Evolutionary conservation across 2,113 vertebrate species (phyloP).

Genomic region (Machaerirhynchus nigripectus): DNA sequence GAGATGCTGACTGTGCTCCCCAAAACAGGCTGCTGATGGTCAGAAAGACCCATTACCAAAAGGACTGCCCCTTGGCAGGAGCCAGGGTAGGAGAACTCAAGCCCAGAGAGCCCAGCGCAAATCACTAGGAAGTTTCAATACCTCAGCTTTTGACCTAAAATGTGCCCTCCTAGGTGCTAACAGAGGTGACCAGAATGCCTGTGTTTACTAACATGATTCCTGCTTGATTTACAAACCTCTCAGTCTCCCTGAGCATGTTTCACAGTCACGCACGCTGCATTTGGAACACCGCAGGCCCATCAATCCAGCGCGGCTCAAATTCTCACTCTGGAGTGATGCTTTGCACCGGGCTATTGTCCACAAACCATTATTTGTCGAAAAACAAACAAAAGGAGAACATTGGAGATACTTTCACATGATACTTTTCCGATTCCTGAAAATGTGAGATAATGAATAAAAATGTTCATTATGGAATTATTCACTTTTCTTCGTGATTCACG

Average conservation of each 20-base stretch:
- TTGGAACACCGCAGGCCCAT: background rate
- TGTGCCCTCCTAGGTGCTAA: background rate
- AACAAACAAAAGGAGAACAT: slow-evolving; percentile 69
- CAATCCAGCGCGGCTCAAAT: background rate
- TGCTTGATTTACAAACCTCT: background rate
- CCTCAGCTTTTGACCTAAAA: background rate
- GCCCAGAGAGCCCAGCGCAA: background rate
- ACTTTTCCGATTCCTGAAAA: slow-evolving; percentile 76
- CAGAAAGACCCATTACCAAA: background rate
- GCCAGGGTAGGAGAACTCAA: background rate
- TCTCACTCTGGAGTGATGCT: background rate
- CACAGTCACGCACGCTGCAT: background rate
- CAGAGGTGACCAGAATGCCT: background rate
- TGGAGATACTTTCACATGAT: slow-evolving; percentile 27
- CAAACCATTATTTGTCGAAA: slow-evolving; percentile 69
- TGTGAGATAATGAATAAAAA: slow-evolving; percentile 90
- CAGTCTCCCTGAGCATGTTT: background rate
- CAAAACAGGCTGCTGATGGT: background rate
- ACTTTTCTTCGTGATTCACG: slow-evolving; percentile 92
- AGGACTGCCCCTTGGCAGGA: background rate
- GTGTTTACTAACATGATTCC: background rate
- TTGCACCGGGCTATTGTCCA: slow-evolving; percentile 45
- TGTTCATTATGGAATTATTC: slow-evolving; percentile 94
- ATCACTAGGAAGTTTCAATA: background rate
- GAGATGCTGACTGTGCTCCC: background rate